Evolutionary conservation across 2,888 invertebrate species (phyloP).

Genomic region (Nymphalis urticae): DNA sequence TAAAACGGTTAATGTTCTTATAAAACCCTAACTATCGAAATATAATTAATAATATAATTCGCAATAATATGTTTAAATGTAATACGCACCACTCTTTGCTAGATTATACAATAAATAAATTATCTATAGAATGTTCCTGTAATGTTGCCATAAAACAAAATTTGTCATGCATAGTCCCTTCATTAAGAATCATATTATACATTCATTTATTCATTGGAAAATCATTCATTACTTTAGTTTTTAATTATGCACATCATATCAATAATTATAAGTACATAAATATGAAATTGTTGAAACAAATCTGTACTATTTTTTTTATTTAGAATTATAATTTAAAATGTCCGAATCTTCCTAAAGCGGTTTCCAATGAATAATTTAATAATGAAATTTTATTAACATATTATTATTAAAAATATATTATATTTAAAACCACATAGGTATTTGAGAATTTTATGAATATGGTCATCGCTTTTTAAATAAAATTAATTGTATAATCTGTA

Average conservation of each 20-base stretch:
- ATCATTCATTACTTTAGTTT: conserved; percentile 23
- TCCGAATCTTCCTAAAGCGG: conserved; percentile 9
- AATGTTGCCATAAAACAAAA: conserved; percentile 15
- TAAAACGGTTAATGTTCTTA: not conserved
- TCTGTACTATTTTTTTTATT: not conserved
- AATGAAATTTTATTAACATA: conserved; percentile 24
- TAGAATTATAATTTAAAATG: not conserved
- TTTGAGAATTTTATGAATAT: not conserved
- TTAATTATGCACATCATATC: not conserved
- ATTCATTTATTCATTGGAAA: conserved; percentile 40
- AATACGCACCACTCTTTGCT: not conserved
- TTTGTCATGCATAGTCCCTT: conserved; percentile 30
- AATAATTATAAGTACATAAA: conserved; percentile 1
- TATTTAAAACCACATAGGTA: not conserved
- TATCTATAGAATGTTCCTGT: not conserved
- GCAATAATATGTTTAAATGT: not conserved
- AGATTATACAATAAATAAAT: conserved; percentile 2
- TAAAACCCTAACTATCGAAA: not conserved
- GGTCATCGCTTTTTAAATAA: no score
- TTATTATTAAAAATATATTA: conserved; percentile 1
- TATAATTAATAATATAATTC: not conserved
- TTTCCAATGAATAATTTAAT: conserved; percentile 39
- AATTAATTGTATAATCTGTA: no score
- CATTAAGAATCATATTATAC: conserved; percentile 16
- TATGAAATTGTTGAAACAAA: not conserved